Conservation (phyloP, 1,140 invertebrate species). For the Bathynomus jamesi region DNA sequence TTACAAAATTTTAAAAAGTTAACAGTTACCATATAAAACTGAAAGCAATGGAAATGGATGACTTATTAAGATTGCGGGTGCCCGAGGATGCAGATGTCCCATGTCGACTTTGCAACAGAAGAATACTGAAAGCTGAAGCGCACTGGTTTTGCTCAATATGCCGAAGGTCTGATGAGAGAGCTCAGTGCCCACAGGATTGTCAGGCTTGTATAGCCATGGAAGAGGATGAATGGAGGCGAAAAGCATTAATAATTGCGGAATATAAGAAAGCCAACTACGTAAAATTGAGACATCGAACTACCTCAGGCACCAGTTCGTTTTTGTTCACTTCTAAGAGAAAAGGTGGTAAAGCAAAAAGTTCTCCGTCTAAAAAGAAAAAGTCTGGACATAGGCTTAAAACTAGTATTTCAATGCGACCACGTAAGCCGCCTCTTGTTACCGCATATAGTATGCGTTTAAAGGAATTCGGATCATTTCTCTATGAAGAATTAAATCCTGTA, state of each 20-base stretch:
- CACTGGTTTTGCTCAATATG: not conserved
- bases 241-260: not conserved
- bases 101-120: not conserved
- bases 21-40: too few species aligned
- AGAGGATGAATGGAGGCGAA: not conserved
- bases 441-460: not conserved
- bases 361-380: not conserved
- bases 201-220: not conserved
- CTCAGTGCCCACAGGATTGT: not conserved
- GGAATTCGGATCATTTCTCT: not conserved
- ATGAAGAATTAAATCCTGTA: not conserved
- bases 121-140: not conserved
- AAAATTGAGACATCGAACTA: not conserved
- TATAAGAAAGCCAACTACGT: not conserved
- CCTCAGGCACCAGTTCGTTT: not conserved
- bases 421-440: not conserved
- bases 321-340: not conserved
- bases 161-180: not conserved
- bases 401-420: not conserved
- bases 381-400: not conserved
- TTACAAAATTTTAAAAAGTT: too few species aligned
- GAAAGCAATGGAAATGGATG: too few species aligned
- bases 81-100: not conserved
- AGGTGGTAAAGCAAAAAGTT: not conserved
- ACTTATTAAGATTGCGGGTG: not conserved